Base-by-base conservation (phyloP, 2,888 invertebrate species). In the Eueremaeus valkanovi region DNA sequence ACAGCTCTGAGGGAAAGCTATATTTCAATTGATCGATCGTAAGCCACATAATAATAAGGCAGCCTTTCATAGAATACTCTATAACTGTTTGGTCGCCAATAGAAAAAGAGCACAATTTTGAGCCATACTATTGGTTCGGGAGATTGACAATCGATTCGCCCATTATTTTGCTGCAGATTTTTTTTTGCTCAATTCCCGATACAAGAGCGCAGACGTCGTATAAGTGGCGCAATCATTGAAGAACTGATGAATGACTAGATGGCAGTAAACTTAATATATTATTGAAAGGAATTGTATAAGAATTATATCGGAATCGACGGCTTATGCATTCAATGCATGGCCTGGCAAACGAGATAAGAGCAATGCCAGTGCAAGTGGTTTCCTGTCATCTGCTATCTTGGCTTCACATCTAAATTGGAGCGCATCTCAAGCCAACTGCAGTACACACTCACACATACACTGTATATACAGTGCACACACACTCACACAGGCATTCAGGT, bases 1-100 rank as follows among this genome's bases (percentile, higher is more conserved):
- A n/a, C n/a, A n/a, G n/a, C n/a, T n/a, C n/a, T n/a, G n/a, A n/a
- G n/a, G n/a, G n/a, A n/a, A n/a, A 68, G 68, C 42, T 8, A 68
- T 68, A n/a, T 42, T 68, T 40, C 40, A 68, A 68, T 68, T 68
- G 68, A 68, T 68, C 33, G 68, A 36, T 68, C 21, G 68, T 21
- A 27, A 40, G 68, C 68, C 68, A 42, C 68, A 68, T 68, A 68
- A 68, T 68, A 68, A 68, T 68, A 42, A 68, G 40, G 11, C 40
- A 68, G 21, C 68, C 68, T 40, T 68, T 68, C 68, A 68, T 6
- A 42, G 68, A 31, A 1, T 40, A 16, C 9, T 18, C 24, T 24
- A 42, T 33, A 66, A 18, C 36, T 40, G 27, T 68, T 40, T n/a
- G 24, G 24, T 42, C 68, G 31, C 68, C 68, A 68, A 68, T 68